Evolutionary conservation across 1,140 invertebrate species (phyloP).

Genomic region (Cyclargus thomasi): DNA sequence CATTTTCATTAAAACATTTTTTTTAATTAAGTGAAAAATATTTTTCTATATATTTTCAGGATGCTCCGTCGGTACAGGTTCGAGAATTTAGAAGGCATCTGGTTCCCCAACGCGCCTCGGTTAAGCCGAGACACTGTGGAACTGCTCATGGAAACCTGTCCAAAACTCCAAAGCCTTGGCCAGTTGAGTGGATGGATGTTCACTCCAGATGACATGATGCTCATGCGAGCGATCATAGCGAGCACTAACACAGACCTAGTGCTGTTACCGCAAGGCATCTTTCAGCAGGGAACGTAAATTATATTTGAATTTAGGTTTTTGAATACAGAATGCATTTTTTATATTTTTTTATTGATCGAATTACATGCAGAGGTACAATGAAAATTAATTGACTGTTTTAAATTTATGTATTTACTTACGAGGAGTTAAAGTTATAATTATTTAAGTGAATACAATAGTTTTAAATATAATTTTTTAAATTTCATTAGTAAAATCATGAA

Average conservation of each 20-base stretch:
- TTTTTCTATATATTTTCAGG: conserved; percentile 44
- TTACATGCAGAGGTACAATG: neutral
- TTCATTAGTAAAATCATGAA: no score
- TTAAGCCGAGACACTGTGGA: conserved; percentile 77
- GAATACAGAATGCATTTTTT: conserved; percentile 4
- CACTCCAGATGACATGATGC: conserved; percentile 78
- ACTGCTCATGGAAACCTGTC: conserved; percentile 78
- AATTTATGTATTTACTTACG: neutral
- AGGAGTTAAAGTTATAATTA: neutral
- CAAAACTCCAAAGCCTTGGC: conserved; percentile 77
- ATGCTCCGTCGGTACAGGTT: conserved; percentile 76
- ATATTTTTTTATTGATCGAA: conserved; percentile 8
- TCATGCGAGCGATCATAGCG: conserved; percentile 77
- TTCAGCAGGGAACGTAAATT: conserved; percentile 58
- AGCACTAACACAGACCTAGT: conserved; percentile 77
- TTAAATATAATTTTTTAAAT: no score
- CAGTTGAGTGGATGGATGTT: conserved; percentile 79
- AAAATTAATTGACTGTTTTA: no score
- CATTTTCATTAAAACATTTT: no score
- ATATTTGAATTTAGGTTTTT: neutral
- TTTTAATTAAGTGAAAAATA: no score
- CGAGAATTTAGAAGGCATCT: conserved; percentile 77
- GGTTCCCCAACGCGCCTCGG: conserved; percentile 78
- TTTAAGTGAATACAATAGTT: no score
- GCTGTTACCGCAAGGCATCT: conserved; percentile 74